These are phyloP conservation scores for Platycheirus albimanus DNA, from an alignment of 2,888 invertebrate genomes.

Conservation along the genomic window DNA sequence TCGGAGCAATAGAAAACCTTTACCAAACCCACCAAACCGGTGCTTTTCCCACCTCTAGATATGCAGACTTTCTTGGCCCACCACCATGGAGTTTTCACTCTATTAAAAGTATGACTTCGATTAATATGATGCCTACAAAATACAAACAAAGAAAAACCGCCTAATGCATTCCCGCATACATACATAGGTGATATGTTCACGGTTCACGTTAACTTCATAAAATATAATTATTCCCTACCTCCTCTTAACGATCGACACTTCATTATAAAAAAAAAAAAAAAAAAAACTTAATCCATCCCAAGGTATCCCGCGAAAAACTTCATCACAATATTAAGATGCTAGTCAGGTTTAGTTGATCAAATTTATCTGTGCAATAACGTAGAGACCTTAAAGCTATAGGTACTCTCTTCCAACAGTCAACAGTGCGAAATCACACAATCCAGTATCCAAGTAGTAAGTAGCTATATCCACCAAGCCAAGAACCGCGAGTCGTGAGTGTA, in stretches of 20 bases:
- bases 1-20: slow-evolving; percentile 43
- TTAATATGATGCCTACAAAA: too few relatives aligned
- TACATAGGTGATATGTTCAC: not conserved
- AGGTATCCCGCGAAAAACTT: slow-evolving; percentile 31
- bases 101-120: slow-evolving; percentile 35
- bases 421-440: slow-evolving; percentile 27
- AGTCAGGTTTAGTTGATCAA: slow-evolving; percentile 59
- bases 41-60: slow-evolving; percentile 36
- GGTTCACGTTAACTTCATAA: not conserved
- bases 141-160: not conserved
- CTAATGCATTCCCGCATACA: not conserved
- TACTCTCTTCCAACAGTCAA: not conserved
- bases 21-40: slow-evolving; percentile 48
- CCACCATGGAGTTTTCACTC: slow-evolving; percentile 56
- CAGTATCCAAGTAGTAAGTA: not conserved
- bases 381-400: slow-evolving; percentile 3
- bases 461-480: not conserved
- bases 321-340: slow-evolving; percentile 54
- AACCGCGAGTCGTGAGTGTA: too few relatives aligned
- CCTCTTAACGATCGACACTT: slow-evolving; percentile 7
- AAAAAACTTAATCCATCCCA: slow-evolving; percentile 16
- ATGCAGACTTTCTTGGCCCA: slow-evolving; percentile 28
- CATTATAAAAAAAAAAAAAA: slow-evolving; percentile 6
- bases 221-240: not conserved
- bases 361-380: slow-evolving; percentile 34